Base-by-base conservation (phyloP, 2,888 invertebrate species). In the Campoletis raptor region DNA sequence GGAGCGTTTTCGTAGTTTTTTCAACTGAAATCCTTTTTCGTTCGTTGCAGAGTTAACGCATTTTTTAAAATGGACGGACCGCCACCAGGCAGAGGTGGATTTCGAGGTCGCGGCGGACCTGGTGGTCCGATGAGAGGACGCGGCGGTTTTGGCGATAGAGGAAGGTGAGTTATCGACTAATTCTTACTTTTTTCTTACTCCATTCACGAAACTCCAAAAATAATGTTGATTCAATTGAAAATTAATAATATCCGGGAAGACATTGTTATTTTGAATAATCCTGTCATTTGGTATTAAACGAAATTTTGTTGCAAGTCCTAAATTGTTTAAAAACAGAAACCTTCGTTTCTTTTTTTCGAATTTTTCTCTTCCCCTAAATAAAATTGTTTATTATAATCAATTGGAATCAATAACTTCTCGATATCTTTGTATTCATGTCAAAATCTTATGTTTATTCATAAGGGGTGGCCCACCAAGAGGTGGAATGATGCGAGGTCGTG, bases 401-500 rank as follows among this genome's bases (percentile, higher is more conserved):
- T 15, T 30, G 2, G 1, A 7, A 61, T 30, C 30, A 7, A 30
- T 1, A 57, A 24, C 1, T 12, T 15, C 12, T 15, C 8, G 52
- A 21, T 54, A 0, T 15, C 30, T 12, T 61, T 7, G 5, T 5
- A 30, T 30, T 61, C 0, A 30, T 7, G 18, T 36, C 18, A 15
- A 70, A 70, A 48, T 18, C 0, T 36, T 9, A 18, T 12, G 3
- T 79, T 64, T 61, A 24, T 61, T 85, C 0, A 74, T n/a, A 30
- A 93, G 93, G 54, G 93, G 93, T 76, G 93, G 93, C 4, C 93
- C 92, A 40, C 91, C 92, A 0, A 90, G 93, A 90, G 93, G 93
- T 45, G 93, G 93, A 36, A 93, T 94, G 92, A 94, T 94, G 93
- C 89, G 94, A 0, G 92, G 94, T 79, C 91, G 93, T 40, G 94